Evolutionary conservation across 2,113 vertebrate species (phyloP).

Genomic region (Ptilorrhoa leucosticta): DNA sequence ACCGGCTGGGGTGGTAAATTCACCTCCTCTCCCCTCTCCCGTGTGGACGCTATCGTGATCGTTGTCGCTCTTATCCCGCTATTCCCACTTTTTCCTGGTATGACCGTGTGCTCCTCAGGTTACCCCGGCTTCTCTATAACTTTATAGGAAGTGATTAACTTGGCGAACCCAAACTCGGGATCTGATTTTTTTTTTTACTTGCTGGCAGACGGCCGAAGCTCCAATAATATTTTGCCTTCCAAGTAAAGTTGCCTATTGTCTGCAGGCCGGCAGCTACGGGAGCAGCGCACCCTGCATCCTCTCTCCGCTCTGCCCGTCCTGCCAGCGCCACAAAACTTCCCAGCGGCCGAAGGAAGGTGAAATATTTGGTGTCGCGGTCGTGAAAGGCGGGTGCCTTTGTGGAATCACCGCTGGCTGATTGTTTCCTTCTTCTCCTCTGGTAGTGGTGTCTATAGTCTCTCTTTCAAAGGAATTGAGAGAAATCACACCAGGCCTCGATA

Average conservation of each 20-base stretch:
- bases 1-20: slow-evolving; percentile 41
- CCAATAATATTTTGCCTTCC: slow-evolving; percentile 48
- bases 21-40: not conserved
- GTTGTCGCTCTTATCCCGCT: not conserved
- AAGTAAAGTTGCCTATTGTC: slow-evolving; percentile 56
- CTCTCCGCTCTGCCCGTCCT: not conserved
- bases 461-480: slow-evolving; percentile 52
- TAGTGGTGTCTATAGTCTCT: not conserved
- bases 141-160: slow-evolving; percentile 55
- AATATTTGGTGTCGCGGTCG: slow-evolving; percentile 37
- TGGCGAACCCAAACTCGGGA: not conserved
- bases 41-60: not conserved
- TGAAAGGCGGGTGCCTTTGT: slow-evolving; percentile 16
- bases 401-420: slow-evolving; percentile 34
- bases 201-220: slow-evolving; percentile 43
- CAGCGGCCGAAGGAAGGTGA: not conserved
- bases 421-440: slow-evolving; percentile 27
- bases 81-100: not conserved
- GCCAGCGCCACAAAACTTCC: slow-evolving; percentile 7
- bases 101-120: slow-evolving; percentile 2
- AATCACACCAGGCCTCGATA: slow-evolving; percentile 56
- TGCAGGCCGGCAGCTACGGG: not conserved
- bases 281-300: not conserved
- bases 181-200: not conserved
- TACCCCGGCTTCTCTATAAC: not conserved